Evolutionary conservation across 2,113 vertebrate genomes (phyloP).

Genomic region (Tympanuchus pallidicinctus): DNA sequence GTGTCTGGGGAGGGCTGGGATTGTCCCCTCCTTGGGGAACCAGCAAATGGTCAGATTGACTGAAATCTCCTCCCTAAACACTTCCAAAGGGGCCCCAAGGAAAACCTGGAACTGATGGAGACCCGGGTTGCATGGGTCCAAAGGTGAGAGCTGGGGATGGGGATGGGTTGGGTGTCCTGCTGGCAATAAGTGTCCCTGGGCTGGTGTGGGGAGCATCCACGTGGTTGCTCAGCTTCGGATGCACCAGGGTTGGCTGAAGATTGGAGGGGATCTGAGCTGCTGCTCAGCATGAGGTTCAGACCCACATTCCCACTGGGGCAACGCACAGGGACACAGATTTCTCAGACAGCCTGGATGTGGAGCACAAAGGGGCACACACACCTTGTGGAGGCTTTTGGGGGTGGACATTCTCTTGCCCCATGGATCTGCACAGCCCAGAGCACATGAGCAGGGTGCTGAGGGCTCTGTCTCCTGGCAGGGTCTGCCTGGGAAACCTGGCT

Average conservation of each 20-base stretch:
- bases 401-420: not conserved
- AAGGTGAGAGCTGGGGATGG: conserved; percentile 70
- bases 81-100: conserved; percentile 80
- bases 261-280: not conserved
- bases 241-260: not conserved
- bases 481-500: conserved; percentile 84
- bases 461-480: conserved; percentile 74
- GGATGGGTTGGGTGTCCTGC: not conserved
- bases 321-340: not conserved
- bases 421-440: not conserved
- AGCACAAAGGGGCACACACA: not conserved
- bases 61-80: not conserved
- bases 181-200: not conserved
- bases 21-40: not conserved
- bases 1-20: not conserved
- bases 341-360: not conserved
- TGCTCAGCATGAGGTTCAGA: not conserved
- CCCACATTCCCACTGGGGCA: not conserved
- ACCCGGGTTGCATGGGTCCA: conserved; percentile 75
- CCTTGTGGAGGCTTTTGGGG: not conserved
- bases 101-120: conserved; percentile 76
- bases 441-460: not conserved
- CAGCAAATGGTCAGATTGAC: not conserved
- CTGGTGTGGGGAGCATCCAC: not conserved
- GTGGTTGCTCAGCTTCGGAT: rapidly evolving